These are phyloP conservation scores for Tenthredo notha DNA, from an alignment of 2,888 invertebrate species.

Conservation along the genomic window DNA sequence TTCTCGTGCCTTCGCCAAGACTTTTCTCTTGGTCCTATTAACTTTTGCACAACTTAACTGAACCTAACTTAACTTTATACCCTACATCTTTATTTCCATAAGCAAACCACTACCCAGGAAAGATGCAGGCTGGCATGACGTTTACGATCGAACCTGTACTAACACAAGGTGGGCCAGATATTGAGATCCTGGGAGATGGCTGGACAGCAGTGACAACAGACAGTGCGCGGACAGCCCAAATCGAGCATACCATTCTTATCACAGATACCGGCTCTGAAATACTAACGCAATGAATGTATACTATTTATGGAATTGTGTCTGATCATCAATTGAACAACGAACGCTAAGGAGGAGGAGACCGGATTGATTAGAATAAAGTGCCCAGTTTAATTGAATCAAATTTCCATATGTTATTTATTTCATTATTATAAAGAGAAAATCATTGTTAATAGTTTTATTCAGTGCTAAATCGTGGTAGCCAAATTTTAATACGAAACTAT, in stretches of 20 bases:
- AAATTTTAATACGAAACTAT: neutral
- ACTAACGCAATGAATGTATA: conserved; percentile 81
- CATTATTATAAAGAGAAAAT: neutral
- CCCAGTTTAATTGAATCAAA: conserved; percentile 1
- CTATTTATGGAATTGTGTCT: neutral
- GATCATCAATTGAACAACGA: neutral
- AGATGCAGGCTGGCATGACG: conserved; percentile 93
- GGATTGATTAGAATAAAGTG: neutral
- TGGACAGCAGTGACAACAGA: conserved; percentile 96
- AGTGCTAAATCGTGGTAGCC: neutral
- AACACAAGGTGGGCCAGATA: conserved; percentile 85
- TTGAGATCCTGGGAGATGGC: conserved; percentile 89
- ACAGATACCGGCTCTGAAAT: conserved; percentile 89
- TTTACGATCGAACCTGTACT: conserved; percentile 97
- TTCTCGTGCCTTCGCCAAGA: conserved; percentile 12
- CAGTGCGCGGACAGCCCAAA: conserved; percentile 91
- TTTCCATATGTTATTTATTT: conserved; percentile 1
- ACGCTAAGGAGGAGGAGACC: neutral
- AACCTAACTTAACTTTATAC: neutral
- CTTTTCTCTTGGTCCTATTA: neutral
- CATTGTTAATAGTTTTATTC: neutral
- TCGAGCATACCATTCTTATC: conserved; percentile 94
- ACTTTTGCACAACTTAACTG: neutral
- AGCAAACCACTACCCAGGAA: conserved; percentile 85
- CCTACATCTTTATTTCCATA: conserved; percentile 36